Evolutionary conservation across 2,888 invertebrate species (phyloP).

Genomic region (Xiphydria camelus): DNA sequence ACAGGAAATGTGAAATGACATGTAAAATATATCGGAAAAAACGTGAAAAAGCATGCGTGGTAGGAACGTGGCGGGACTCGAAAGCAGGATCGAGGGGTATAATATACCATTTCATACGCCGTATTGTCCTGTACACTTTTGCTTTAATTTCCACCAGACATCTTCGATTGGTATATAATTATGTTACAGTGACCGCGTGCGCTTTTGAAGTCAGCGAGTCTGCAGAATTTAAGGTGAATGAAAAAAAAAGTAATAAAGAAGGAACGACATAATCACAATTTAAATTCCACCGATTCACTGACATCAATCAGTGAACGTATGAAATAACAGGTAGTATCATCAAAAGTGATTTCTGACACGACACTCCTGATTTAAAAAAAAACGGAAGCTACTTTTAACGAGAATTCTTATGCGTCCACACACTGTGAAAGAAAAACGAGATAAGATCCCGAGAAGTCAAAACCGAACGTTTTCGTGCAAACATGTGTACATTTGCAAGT

Average conservation of each 20-base stretch:
- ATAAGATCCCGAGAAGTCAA: too few species aligned
- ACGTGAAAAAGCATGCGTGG: slow-evolving; percentile 33
- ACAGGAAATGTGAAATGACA: slow-evolving; percentile 24
- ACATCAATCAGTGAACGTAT: slow-evolving; percentile 45
- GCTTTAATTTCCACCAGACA: slow-evolving; percentile 43
- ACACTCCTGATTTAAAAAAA: too few species aligned
- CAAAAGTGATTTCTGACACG: background rate
- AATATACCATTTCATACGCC: slow-evolving; percentile 42
- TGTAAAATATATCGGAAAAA: slow-evolving; percentile 16
- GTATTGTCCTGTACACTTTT: slow-evolving; percentile 41
- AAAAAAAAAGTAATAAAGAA: slow-evolving; percentile 12
- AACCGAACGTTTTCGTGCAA: too few species aligned
- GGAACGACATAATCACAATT: slow-evolving; percentile 18
- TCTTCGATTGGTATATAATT: slow-evolving; percentile 34
- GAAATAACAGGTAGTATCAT: slow-evolving; percentile 22
- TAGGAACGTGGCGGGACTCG: slow-evolving; percentile 32
- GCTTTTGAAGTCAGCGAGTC: slow-evolving; percentile 38
- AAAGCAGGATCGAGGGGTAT: slow-evolving; percentile 42
- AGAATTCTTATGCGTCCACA: too few species aligned
- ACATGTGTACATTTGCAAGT: too few species aligned
- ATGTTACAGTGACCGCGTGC: slow-evolving; percentile 45
- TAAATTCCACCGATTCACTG: slow-evolving; percentile 31
- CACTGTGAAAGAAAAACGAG: too few species aligned
- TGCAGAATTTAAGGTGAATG: slow-evolving; percentile 25
- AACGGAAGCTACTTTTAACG: too few species aligned